Evolutionary conservation across 2,113 vertebrate species (phyloP).

Genomic region (Protomyctophum bolini): DNA sequence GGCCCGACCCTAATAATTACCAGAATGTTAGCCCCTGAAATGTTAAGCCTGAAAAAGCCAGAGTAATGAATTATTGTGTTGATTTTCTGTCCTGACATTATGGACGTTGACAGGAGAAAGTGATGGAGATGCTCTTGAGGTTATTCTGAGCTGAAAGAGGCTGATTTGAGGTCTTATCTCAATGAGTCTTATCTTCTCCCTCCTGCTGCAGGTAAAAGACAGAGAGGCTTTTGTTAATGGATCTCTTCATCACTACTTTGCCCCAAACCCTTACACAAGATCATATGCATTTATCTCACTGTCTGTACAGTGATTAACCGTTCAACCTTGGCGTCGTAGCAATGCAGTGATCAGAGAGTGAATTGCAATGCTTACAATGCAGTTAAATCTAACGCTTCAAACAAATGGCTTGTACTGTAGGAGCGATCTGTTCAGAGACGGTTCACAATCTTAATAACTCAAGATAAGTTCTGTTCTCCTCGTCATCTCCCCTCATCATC

Average conservation of each 20-base stretch:
- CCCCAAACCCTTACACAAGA: conserved; percentile 8
- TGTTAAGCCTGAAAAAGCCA: no score
- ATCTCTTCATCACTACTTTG: conserved; percentile 28
- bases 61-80: conserved; percentile 8
- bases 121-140: conserved; percentile 38
- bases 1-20: no score
- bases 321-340: background rate
- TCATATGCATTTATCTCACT: conserved; percentile 2
- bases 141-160: conserved; percentile 40
- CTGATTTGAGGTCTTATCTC: conserved; percentile 53
- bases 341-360: background rate
- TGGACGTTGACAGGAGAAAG: no score
- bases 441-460: background rate
- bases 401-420: no score
- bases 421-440: background rate
- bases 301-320: conserved; percentile 1
- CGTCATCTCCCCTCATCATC: no score
- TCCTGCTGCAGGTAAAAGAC: background rate
- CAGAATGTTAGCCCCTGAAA: no score
- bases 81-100: no score
- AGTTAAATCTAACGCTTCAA: background rate
- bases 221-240: conserved; percentile 22
- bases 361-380: background rate
- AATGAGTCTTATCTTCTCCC: conserved; percentile 17
- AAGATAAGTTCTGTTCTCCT: no score